Conservation (phyloP, 2,797 vertebrate genomes). For the Pseudochirops cupreus region DNA sequence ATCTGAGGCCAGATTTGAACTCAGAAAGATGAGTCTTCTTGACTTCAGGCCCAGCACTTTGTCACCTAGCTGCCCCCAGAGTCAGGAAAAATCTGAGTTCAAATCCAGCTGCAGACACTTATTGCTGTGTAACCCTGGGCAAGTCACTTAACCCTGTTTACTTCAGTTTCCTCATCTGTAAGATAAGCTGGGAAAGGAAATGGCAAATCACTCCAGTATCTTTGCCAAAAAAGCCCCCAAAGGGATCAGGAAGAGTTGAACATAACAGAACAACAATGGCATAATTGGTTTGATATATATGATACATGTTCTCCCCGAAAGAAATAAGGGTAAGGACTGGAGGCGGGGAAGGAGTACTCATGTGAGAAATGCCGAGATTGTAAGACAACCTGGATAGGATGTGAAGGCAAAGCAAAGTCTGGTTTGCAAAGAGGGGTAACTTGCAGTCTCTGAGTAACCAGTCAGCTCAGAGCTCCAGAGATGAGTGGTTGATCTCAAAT, state of each 20-base stretch:
- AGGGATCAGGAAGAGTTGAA: background rate
- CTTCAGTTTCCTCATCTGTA: background rate
- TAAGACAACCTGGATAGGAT: background rate
- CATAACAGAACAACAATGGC: background rate
- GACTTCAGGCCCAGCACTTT: too few relatives aligned
- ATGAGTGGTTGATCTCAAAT: background rate
- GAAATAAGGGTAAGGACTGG: background rate
- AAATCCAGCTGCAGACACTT: background rate
- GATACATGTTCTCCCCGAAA: background rate
- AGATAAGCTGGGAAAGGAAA: background rate
- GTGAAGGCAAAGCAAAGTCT: background rate
- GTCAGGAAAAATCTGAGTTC: background rate
- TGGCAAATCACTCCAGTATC: background rate
- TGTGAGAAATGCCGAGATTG: background rate
- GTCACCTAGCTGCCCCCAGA: background rate
- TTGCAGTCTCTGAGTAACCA: background rate
- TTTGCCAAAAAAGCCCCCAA: background rate
- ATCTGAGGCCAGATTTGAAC: background rate
- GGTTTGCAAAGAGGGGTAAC: background rate
- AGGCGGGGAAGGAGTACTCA: background rate
- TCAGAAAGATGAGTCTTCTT: too few relatives aligned
- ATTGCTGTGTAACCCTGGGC: background rate
- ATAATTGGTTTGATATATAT: background rate
- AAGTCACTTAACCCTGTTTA: background rate
- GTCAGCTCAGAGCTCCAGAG: background rate